Evolutionary conservation across 2,888 invertebrate genomes (phyloP).

Genomic region (Ormyrus pomaceus): DNA sequence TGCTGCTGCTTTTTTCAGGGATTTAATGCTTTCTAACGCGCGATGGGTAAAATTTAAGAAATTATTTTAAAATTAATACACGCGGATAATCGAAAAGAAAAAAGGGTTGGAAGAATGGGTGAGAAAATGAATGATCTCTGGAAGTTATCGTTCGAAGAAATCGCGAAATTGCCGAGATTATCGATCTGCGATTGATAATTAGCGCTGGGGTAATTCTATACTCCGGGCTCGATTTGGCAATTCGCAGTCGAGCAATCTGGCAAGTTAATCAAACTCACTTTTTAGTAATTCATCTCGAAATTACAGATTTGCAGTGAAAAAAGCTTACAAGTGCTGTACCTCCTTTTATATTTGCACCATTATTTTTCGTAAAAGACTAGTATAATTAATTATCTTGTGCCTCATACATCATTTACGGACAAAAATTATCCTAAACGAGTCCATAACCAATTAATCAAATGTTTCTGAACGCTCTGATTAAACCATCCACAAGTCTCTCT

Average conservation of each 20-base stretch:
- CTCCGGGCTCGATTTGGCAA: constrained; percentile 7
- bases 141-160: constrained; percentile 34
- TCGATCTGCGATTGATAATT: constrained; percentile 49
- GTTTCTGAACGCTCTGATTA: no score
- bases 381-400: no score
- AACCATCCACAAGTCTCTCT: no score
- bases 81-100: not conserved
- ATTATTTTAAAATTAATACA: constrained; percentile 7
- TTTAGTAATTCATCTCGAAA: constrained; percentile 40
- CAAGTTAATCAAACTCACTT: constrained; percentile 17
- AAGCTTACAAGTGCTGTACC: no score
- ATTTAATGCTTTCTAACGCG: no score
- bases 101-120: constrained; percentile 20
- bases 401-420: no score
- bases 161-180: constrained; percentile 39
- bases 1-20: no score
- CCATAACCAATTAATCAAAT: no score
- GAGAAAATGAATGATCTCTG: constrained; percentile 9
- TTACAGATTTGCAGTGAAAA: no score
- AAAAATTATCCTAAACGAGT: no score
- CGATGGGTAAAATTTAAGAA: not conserved
- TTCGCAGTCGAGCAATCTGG: constrained; percentile 17
- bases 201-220: constrained; percentile 16
- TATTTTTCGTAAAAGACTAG: no score
- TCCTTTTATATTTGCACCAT: not conserved